These are phyloP conservation scores for Meloe dianella DNA, from an alignment of 2,888 invertebrate species.

Conservation along the genomic window DNA sequence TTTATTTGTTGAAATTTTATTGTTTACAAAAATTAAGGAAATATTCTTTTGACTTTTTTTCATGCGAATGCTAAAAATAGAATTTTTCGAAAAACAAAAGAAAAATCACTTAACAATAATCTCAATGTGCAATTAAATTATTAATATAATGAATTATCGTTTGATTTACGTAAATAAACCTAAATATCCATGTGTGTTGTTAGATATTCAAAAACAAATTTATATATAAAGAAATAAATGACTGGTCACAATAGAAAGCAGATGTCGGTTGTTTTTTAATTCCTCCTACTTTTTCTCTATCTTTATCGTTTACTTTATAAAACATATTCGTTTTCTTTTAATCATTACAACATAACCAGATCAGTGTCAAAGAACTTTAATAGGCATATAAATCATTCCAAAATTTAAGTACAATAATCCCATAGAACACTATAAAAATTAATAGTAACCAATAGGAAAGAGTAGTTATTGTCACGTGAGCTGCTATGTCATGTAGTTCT, in stretches of 20 bases:
- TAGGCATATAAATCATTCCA: not conserved
- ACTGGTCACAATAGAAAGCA: slow-evolving; percentile 11
- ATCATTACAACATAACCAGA: slow-evolving; percentile 1
- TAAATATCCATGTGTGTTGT: not conserved
- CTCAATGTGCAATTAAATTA: not conserved
- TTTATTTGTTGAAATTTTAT: slow-evolving; percentile 3
- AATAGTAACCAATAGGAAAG: no score
- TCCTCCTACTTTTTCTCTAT: slow-evolving; percentile 4
- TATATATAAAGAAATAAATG: not conserved
- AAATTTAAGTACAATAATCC: not conserved
- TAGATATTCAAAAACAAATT: not conserved
- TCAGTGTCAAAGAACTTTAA: slow-evolving; percentile 11
- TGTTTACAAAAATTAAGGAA: not conserved
- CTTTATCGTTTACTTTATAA: not conserved
- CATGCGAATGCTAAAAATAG: not conserved
- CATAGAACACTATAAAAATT: no score
- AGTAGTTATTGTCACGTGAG: no score
- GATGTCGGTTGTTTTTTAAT: slow-evolving; percentile 7
- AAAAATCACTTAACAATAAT: not conserved
- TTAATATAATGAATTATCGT: not conserved
- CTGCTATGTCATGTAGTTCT: not conserved
- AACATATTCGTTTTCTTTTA: not conserved
- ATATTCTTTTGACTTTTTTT: not conserved
- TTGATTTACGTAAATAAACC: not conserved
- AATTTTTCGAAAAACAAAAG: not conserved